Percentiles rank a stretch among this genome's conserved stretches.
Conservation (phyloP, 2,797 vertebrate genomes). For the Podarcis siculus region DNA sequence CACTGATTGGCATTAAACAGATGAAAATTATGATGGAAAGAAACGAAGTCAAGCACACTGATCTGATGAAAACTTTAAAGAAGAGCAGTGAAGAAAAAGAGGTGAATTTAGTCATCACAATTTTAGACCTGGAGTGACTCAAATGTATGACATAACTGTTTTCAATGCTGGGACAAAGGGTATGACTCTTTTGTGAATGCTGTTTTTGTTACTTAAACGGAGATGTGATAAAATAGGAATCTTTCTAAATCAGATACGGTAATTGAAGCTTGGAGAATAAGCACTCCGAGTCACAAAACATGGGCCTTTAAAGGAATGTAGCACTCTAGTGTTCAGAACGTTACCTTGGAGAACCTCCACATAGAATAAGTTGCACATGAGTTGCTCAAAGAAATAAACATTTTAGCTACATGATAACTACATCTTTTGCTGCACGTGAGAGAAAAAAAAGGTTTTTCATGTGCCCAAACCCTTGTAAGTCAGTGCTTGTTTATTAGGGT, state of each 20-base stretch:
- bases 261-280: too few species aligned
- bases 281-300: too few species aligned
- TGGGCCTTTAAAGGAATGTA: neutral
- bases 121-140: neutral
- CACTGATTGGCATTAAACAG: constrained; percentile 88
- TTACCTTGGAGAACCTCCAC: neutral
- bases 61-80: constrained; percentile 87
- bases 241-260: neutral
- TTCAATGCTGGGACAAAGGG: neutral
- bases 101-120: constrained; percentile 68
- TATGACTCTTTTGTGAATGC: neutral
- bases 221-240: neutral
- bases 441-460: neutral
- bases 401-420: neutral
- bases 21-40: constrained; percentile 91
- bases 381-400: neutral
- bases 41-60: constrained; percentile 87
- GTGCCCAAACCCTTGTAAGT: neutral
- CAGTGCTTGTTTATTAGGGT: neutral
- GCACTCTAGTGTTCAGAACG: neutral
- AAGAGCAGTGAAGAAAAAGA: constrained; percentile 88
- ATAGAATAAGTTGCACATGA: neutral
- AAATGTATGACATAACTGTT: neutral
- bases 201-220: neutral
- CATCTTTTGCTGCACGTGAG: neutral